Evolutionary conservation across 2,113 vertebrate genomes (phyloP), one percentile per base, ranked within the genome.

Genomic region (Ardeotis arabs): DNA sequence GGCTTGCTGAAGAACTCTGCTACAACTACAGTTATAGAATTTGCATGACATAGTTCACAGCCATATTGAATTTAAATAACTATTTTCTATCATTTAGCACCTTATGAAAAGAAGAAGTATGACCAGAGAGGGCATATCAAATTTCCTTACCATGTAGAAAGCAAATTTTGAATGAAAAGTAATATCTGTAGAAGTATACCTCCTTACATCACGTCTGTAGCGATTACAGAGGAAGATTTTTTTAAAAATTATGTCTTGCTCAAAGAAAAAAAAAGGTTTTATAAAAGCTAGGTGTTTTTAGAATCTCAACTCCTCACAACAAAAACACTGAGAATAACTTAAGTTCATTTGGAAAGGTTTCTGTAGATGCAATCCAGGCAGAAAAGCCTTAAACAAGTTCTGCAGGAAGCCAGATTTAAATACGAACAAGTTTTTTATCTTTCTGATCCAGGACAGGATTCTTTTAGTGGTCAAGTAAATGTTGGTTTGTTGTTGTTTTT

Each of bases 361-460:
- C 79, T 33, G 35, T 77, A 93, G 76, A 84, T 18, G 73, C 37
- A 60, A 56, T 25, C 75, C 50, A 74, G 58, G 84, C 82, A 95
- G 86, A 95, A 93, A 95, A 93, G 78, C 60, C 77, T 89, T 84
- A 89, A 90, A 92, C 41, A 83, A 73, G 62, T 94, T 83, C 76
- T 93, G 66, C 74, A 96, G 81, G 81, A 96, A 96, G 80, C 64
- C 75, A 91, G 41, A 75, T 66, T 95, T 93, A 89, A 97, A 79
- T 63, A 52, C 89, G 78, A 95, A 77, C 82, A 87, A 91, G 74
- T 31, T 66, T 95, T 76, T 90, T 84, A 87, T 58, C 92, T 90
- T 94, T 78, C 72, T 74, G 56, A 81, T 72, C 47, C 70, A 86
- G 93, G 84, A 95, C 77, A 90, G 56, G 53, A 67, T 76, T 93